These are phyloP conservation scores for Patella pellucida DNA, from an alignment of 2,888 invertebrate species.

Conservation along the genomic window DNA sequence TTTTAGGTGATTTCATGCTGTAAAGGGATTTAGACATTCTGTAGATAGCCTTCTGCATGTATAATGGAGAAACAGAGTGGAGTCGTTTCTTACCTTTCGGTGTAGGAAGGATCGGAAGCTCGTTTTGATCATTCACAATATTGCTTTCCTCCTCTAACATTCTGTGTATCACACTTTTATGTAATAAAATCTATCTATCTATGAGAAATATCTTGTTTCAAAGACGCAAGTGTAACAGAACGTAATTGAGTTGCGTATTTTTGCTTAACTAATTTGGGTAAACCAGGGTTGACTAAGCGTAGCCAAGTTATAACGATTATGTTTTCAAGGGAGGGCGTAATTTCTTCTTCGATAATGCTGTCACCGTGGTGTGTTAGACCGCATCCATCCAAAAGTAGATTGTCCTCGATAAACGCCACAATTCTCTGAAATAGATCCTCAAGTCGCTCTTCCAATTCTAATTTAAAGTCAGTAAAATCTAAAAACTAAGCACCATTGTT, in stretches of 20 bases:
- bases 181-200: too few species aligned
- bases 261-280: conserved; percentile 4
- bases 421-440: not conserved
- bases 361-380: not conserved
- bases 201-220: too few species aligned
- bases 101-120: too few species aligned
- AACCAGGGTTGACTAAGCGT: not conserved
- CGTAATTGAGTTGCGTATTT: not conserved
- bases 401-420: not conserved
- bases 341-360: not conserved
- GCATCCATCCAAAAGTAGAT: not conserved
- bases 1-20: too few species aligned
- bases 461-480: not conserved
- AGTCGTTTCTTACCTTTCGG: too few species aligned
- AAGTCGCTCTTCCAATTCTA: not conserved
- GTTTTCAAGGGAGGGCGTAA: not conserved
- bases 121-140: too few species aligned
- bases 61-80: too few species aligned
- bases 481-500: conserved; percentile 8
- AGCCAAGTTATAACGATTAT: not conserved
- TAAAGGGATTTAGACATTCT: too few species aligned
- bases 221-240: not conserved
- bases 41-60: too few species aligned
- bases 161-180: too few species aligned
- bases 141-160: too few species aligned